Evolutionary conservation across 2,888 invertebrate genomes (phyloP), one percentile per base, ranked within the genome.

Genomic region (Aphidoletes aphidimyza): DNA sequence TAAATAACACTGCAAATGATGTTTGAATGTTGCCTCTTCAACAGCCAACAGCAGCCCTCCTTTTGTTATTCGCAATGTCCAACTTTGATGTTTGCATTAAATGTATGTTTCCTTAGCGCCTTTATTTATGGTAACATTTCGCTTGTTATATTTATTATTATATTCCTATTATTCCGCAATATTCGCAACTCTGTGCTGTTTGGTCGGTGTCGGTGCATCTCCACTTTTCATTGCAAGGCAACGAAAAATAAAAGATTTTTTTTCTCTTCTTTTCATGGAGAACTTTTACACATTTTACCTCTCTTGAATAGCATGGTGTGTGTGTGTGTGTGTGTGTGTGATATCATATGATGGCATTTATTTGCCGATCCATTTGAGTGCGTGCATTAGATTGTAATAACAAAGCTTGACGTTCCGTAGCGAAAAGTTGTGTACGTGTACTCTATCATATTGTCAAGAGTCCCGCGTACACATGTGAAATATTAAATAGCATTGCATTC

Each of bases 351-450:
- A 14, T 42, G 42, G 42, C 42, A 42, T 42, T 42, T 42, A 42
- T 69, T 69, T 69, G 69, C 30, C 69, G 69, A 69, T 69, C 69
- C 69, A 69, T 69, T 69, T 69, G 69, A 69, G 69, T 69, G 69
- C 69, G 69, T 69, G 69, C 26, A 30, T 69, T 69, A 69, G 69
- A 54, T 54, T 54, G 54, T 54, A 47, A 47, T 47, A 6, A 47
- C 54, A 22, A 54, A 54, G 54, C 54, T 54, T 22, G 9, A 54
- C 22, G 54, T 22, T 47, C 47, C 47, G 17, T 47, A 11, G 1
- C 2, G n/a, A 2, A 30, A 34, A 14, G 30, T 14, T 1, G 34
- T 69, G 69, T 69, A 69, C 69, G 69, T 30, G 69, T 14, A 30
- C 9, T 30, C 5, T 30, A 69, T 30, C 69, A 69, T 69, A 30